A percentile compares a stretch with the other conserved stretches of the same genome.
phyloP scores from a whole-genome alignment of 2,888 invertebrate genomes.

The Machimus rusticus region DNA sequence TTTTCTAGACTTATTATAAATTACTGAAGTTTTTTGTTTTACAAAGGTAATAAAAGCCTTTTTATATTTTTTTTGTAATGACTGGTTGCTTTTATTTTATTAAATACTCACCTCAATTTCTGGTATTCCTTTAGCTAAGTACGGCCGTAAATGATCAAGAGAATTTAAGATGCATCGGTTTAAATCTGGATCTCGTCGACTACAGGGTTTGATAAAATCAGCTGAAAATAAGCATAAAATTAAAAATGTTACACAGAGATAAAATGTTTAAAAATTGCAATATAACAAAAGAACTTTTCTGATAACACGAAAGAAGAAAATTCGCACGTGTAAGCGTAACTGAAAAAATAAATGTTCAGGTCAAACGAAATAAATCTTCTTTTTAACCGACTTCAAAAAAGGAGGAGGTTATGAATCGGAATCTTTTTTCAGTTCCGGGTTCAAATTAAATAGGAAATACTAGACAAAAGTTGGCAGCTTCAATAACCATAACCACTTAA shows the following conservation, averaged over 20 bases:
- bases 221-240: conserved; percentile 59
- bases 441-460: neutral
- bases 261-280: neutral
- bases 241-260: neutral
- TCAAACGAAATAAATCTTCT: neutral
- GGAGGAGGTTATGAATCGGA: too few relatives aligned
- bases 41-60: too few relatives aligned
- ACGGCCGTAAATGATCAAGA: conserved; percentile 69
- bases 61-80: too few relatives aligned
- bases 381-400: too few relatives aligned
- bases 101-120: conserved; percentile 66
- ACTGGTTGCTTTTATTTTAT: neutral
- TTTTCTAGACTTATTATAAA: too few relatives aligned
- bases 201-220: conserved; percentile 74
- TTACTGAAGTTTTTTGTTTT: neutral
- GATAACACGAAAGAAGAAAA: neutral
- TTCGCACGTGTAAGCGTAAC: neutral
- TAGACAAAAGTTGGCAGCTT: neutral
- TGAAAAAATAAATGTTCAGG: neutral
- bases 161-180: conserved; percentile 67
- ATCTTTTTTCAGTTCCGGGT: neutral
- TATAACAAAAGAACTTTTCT: neutral
- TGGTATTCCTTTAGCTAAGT: conserved; percentile 68
- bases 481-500: neutral
- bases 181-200: conserved; percentile 69